phyloP scores from a whole-genome alignment of 2,113 vertebrate species.

The Panurus biarmicus region DNA sequence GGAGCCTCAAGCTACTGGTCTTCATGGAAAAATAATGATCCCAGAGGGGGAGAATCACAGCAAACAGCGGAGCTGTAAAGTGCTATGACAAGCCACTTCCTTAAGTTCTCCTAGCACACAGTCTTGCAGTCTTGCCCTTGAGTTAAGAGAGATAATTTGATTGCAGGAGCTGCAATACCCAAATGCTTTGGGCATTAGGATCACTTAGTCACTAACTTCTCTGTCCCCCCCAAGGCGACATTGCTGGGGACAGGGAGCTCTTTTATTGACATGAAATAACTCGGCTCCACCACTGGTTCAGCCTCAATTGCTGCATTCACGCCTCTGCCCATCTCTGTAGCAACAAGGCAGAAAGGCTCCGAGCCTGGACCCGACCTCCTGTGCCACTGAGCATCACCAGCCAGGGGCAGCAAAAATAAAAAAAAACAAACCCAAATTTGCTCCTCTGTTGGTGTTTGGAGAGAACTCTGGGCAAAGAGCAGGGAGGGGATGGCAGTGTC shows the following conservation, averaged over 20 bases:
- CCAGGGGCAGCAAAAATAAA: not conserved
- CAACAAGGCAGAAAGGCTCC: not conserved
- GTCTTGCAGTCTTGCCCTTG: not conserved
- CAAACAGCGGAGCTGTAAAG: not conserved
- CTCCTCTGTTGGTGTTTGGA: rapidly evolving
- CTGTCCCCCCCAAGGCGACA: not conserved
- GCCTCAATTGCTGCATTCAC: not conserved
- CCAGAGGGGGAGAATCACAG: not conserved
- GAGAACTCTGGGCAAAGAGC: not conserved
- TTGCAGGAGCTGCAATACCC: not conserved
- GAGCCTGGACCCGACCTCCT: not conserved
- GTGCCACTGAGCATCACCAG: not conserved
- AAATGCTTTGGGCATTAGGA: not conserved
- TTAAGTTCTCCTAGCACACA: not conserved
- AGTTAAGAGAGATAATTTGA: constrained; percentile 9
- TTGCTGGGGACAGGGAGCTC: not conserved
- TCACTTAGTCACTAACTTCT: not conserved
- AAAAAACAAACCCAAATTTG: not conserved
- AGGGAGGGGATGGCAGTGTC: not conserved
- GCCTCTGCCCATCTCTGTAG: not conserved
- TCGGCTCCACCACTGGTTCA: not conserved
- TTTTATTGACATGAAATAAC: not conserved
- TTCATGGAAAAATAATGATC: not conserved
- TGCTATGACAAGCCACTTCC: not conserved
- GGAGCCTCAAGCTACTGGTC: not conserved